Base-by-base conservation (phyloP, 2,113 vertebrate species). In the Gallinago paraguaiae region DNA sequence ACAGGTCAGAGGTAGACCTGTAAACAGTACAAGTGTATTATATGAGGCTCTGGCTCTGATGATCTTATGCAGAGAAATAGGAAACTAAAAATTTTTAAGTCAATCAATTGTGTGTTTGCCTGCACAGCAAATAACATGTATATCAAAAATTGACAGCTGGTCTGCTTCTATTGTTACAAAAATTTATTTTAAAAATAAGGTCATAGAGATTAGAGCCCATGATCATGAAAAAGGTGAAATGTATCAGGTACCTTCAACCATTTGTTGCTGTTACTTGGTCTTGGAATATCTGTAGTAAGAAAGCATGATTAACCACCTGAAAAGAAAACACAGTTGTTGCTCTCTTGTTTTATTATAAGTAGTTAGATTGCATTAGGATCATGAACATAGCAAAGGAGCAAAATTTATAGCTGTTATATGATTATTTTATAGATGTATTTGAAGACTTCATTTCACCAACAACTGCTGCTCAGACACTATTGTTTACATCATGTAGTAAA, bases 361-460 rank as follows among this genome's bases (percentile, higher is more conserved):
- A 10, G 17, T 61, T 53, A 69, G n/a, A 24, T 88, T 87, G 28
- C 13, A 17, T 60, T 64, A 54, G 13, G 35, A 35, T 68, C 22
- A 11, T 69, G 37, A 90, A 59, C 45, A 15, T 59, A 68, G 24
- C 77, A 69, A 88, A 92, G n/a, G 60, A 88, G 33, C 4, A 8
- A 41, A n/a, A 63, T 80, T 64, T 65, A 20, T 39, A 89, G 35
- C 39, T 94, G 28, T 80, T 92, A 13, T 3, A 6, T 88, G 90
- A 90, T 97, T 95, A 45, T 68, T 94, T 64, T 94, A 91, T 91
- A 99, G 99, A 99, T 97, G 99, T 99, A 20, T 99, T 99, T 95
- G 99, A 99, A 98, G 99, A 99, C 96, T 99, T 99, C 95, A 99
- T 99, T 97, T 99, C 99, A 94, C 99, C 99, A 88, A 99, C 99